These are phyloP conservation scores for Antheraea assamensis DNA, from an alignment of 2,888 invertebrate species.

Conservation along the genomic window DNA sequence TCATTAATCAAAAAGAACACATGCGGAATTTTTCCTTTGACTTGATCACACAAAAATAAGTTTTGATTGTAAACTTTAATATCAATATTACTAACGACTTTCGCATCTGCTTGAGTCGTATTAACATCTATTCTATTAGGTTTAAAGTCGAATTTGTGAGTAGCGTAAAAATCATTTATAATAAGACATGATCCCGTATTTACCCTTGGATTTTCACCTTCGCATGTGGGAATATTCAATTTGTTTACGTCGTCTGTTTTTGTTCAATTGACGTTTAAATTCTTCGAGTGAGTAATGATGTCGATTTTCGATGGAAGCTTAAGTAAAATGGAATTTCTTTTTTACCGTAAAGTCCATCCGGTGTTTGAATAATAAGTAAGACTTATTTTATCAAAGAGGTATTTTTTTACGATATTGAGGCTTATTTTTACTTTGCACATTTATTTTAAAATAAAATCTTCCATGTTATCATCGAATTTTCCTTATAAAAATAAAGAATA, in stretches of 20 bases:
- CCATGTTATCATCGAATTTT: not conserved
- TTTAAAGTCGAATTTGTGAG: conserved; percentile 43
- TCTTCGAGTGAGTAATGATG: conserved; percentile 72
- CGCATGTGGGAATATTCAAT: conserved; percentile 79
- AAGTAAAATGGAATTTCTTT: conserved; percentile 34
- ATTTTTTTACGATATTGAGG: not conserved
- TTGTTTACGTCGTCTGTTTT: conserved; percentile 78
- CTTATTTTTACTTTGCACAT: not conserved
- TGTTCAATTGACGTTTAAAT: conserved; percentile 78
- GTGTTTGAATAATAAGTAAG: conserved; percentile 13
- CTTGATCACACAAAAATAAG: conserved; percentile 67
- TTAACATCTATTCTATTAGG: conserved; percentile 33
- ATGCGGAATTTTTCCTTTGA: conserved; percentile 71
- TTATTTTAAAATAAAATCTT: not conserved
- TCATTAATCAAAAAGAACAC: conserved; percentile 76
- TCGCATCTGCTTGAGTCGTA: conserved; percentile 36
- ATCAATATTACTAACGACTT: conserved; percentile 56
- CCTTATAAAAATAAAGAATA: not conserved
- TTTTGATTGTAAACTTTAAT: conserved; percentile 70
- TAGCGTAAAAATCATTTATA: conserved; percentile 61
- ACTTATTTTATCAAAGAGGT: not conserved
- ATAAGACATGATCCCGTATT: conserved; percentile 67
- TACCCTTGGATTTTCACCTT: conserved; percentile 79
- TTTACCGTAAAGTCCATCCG: conserved; percentile 26
- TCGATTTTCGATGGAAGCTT: conserved; percentile 58